A percentile compares a stretch with the other conserved stretches of the same genome.
Evolutionary conservation across 2,113 vertebrate genomes (phyloP).

Genomic region (human (Homo sapiens)): GRCh38 chr1:181064001-181064500

Average conservation of each 20-base stretch:
- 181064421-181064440: neutral
- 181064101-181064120: neutral
- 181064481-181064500: neutral
- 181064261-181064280: neutral
- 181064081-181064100: neutral
- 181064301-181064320: neutral
- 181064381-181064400: neutral
- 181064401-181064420: neutral
- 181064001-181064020: no score
- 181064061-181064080: neutral
- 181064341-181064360: neutral
- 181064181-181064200: neutral
- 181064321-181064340: neutral
- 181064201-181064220: neutral
- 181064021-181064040: neutral
- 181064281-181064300: neutral
- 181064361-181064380: neutral
- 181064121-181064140: neutral
- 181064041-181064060: neutral
- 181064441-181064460: neutral
- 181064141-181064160: neutral
- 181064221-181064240: neutral
- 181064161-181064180: neutral
- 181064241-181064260: neutral
- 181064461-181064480: neutral